Base-by-base conservation (phyloP, 1,140 invertebrate species). In the Drosophila pachea region DNA sequence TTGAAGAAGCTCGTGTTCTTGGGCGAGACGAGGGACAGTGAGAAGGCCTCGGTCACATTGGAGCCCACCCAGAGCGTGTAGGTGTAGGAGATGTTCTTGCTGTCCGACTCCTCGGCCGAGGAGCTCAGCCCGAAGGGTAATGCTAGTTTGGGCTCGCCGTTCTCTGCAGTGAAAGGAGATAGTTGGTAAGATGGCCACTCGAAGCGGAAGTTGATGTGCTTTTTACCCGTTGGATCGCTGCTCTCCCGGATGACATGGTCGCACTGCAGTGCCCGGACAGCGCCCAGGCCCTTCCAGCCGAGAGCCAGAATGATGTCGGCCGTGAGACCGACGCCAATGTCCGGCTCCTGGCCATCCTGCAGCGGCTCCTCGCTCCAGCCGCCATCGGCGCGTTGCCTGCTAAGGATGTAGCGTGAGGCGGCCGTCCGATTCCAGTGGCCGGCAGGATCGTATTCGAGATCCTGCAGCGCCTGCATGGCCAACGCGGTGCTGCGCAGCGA, bases 41-140 rank as follows among this genome's bases (percentile, higher is more conserved):
- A 89, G 67, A 88, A 78, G 31, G 82, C 70, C 65, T 89, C 87
- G 32, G 94, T 94, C 7, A 95, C 93, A 78, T 96, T 95, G 54
- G 94, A 95, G 45, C 95, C 95, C 5, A 96, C 93, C 95, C 95
- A 97, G 4, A 96, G 90, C 0, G 95, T 95, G 88, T 97, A 97
- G 0, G 94, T 95, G 47, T 96, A 93, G 53, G 94, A 94, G 1
- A 95, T 93, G 74, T 94, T 94, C 38, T 92, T 90, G 9, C 91
- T 91, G 40, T 93, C 93, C 2, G 92, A 92, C 62, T 94, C 93
- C 81, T 93, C 93, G 53, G 89, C 90, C 9, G 90, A 91, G 89
- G 78, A 91, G 69, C 87, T 89, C 8, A 90, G 42, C 0, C 90
- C 90, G 65, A 83, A 89, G 4, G 89, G 89, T 56, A 90, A 72